Evolutionary conservation across 2,888 invertebrate genomes (phyloP), one percentile per base, ranked within the genome.

Genomic region (Nomada goodeniana): DNA sequence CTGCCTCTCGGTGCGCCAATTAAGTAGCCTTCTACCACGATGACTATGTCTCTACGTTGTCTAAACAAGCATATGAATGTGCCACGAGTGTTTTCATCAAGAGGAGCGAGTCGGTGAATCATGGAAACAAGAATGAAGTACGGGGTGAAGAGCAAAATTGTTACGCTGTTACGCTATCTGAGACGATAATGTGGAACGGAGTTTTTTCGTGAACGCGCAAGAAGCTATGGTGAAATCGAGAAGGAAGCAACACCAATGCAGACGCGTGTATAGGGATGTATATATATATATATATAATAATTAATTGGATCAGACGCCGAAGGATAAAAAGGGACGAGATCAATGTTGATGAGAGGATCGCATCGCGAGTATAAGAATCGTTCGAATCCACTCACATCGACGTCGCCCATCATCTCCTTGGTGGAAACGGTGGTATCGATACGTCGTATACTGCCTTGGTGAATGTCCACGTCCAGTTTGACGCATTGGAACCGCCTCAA

Each of bases 371-470:
- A 20, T 4, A n/a, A 67, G 13, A 9, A 20, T 23, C 42, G 7
- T 29, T n/a, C 7, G 9, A 0, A 13, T 78, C 44, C 85, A 97
- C 97, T 97, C 94, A 98, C 98, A 94, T 98, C 98, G 91, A 98
- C 97, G 90, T 98, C 98, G 85, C 97, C 97, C 95, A 98, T 98
- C 98, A 98, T 98, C 94, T 98, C 98, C 94, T 98, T 98, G 42
- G 98, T 98, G 29, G 98, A 98, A 15, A 98, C 98, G 0, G 98
- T 98, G 47, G 98, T 98, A 93, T 98, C 98, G 90, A 98, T 98
- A 89, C 98, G 96, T 90, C 98, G 95, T 93, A 98, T 98, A 84
- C 98, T 98, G 44, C 98, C 98, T 95, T 98, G 97, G 93, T 98
- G 98, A 91, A 98, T 98, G 94, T 98, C 97, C 90, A 98, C 96